Percentiles rank a stretch among this genome's conserved stretches.
Conservation (phyloP, 2,113 vertebrate species). For the Corvus moneduloides region DNA sequence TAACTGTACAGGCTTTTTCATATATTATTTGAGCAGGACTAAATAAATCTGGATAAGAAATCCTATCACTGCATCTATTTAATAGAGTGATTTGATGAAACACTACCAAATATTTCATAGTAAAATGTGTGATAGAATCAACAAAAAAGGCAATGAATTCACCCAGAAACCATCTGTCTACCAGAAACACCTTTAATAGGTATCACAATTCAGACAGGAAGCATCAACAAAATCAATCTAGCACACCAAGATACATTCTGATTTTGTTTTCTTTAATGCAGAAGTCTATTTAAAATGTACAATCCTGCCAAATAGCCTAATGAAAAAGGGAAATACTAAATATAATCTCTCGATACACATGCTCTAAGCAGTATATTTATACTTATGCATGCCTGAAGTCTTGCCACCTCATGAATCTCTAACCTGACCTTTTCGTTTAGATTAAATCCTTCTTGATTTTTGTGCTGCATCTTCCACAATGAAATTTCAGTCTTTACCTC, state of each 20-base stretch:
- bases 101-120: neutral
- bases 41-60: neutral
- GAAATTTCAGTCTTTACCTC: neutral
- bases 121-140: neutral
- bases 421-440: neutral
- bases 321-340: constrained; percentile 1
- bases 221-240: neutral
- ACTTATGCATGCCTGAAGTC: neutral
- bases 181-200: constrained; percentile 2
- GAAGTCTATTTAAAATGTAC: neutral
- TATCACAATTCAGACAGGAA: neutral
- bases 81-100: neutral
- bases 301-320: neutral
- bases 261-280: constrained; percentile 13
- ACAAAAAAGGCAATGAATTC: neutral
- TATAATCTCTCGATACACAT: neutral
- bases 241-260: neutral
- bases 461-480: neutral
- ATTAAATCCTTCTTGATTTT: neutral
- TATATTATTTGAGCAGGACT: neutral
- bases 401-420: neutral
- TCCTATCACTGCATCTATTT: neutral
- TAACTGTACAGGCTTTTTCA: neutral
- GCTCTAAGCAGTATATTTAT: neutral
- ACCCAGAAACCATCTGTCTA: neutral